A percentile compares a stretch with the other conserved stretches of the same genome.
These are phyloP conservation scores for Tholera decimalis DNA, from an alignment of 2,888 invertebrate species.

Conservation along the genomic window DNA sequence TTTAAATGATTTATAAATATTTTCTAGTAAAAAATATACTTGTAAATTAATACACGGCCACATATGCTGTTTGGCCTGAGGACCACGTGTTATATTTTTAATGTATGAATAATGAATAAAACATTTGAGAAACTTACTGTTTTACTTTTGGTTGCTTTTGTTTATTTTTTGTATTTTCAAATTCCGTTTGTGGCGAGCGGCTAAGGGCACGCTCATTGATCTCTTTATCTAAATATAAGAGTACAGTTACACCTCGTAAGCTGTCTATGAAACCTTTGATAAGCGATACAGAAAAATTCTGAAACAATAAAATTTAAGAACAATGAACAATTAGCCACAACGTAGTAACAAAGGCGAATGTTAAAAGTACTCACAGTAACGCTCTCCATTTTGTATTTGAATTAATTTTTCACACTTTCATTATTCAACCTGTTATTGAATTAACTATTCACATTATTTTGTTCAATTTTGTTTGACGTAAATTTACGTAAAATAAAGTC, in stretches of 20 bases:
- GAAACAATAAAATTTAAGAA: slow-evolving; percentile 78
- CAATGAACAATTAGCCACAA: slow-evolving; percentile 61
- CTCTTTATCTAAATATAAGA: slow-evolving; percentile 95
- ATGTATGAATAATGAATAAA: background rate
- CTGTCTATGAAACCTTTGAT: slow-evolving; percentile 95
- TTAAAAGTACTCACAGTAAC: slow-evolving; percentile 72
- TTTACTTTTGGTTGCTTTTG: slow-evolving; percentile 86
- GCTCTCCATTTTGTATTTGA: slow-evolving; percentile 77
- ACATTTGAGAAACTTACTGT: slow-evolving; percentile 83
- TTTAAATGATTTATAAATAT: background rate
- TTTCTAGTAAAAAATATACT: too few species aligned
- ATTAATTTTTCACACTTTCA: slow-evolving; percentile 68
- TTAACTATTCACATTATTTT: slow-evolving; percentile 61
- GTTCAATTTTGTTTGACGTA: slow-evolving; percentile 65
- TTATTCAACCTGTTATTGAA: slow-evolving; percentile 61
- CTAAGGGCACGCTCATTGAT: slow-evolving; percentile 92
- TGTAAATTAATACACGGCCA: background rate
- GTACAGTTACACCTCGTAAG: slow-evolving; percentile 94
- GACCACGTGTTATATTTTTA: background rate
- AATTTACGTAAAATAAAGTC: slow-evolving; percentile 59
- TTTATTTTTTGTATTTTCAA: slow-evolving; percentile 83
- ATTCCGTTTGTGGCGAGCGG: slow-evolving; percentile 90
- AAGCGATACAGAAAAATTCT: slow-evolving; percentile 93
- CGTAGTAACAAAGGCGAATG: slow-evolving; percentile 45
- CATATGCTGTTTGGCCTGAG: background rate